Evolutionary conservation across 2,113 vertebrate genomes (phyloP), one percentile per base, ranked within the genome.

Genomic region (Lycocorax pyrrhopterus): DNA sequence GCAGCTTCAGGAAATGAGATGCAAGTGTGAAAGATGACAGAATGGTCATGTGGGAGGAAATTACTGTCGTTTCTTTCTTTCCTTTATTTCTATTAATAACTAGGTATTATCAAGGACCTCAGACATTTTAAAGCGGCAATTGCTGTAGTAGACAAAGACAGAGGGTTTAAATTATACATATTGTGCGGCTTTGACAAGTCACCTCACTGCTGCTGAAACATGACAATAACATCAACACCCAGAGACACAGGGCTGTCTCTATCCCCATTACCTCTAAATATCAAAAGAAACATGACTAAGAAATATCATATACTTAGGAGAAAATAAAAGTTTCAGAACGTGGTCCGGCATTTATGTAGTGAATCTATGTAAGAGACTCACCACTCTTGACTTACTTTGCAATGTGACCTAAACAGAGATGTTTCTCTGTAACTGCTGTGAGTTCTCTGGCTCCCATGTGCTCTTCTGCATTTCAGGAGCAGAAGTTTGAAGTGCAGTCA

Each of bases 1-100:
- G 92, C 96, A 95, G 81, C 87, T 93, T 96, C 23, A 39, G 77
- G 69, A 96, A 97, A 97, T 39, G 94, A 96, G 84, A 95, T 90
- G 32, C 90, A 93, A 91, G 69, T 64, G 4, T 90, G 84, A 94
- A 95, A 92, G 88, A 94, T 94, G 93, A 93, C 87, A 97, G 90
- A 94, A 95, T 67, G 77, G 73, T 96, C 82, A 90, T 63, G 47
- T 91, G 52, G 78, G 85, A 96, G 93, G 79, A 96, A 97, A 89
- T 83, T 87, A 51, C 71, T 78, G 39, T 41, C 76, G 60, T 64
- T 96, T 85, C 53, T 94, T 96, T 93, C 59, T 94, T 82, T 90
- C 71, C 35, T 39, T 94, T 86, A 41, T 95, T 92, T 75, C 41
- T 96, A 82, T 93, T 96, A 66, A 84, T 92, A 96, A 93, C 72